Percentiles rank a stretch among this genome's conserved stretches.
Evolutionary conservation across 1,140 invertebrate species (phyloP).

Genomic region (Penaeus vannamei): DNA sequence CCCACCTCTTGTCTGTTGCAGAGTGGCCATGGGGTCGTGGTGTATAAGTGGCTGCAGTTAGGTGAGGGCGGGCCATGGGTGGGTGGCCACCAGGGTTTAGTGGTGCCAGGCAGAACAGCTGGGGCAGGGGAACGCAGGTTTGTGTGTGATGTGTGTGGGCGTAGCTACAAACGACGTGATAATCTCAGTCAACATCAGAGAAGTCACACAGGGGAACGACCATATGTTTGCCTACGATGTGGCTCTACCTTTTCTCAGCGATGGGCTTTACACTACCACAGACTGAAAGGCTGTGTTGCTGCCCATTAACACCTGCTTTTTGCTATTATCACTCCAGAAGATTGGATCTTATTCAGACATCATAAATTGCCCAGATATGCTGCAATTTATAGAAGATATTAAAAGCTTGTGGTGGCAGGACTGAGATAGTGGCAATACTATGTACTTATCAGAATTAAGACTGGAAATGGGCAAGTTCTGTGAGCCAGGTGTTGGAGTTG

Average conservation of each 20-base stretch:
- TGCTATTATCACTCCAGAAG: background rate
- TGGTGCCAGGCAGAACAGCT: slow-evolving; percentile 37
- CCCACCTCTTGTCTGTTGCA: slow-evolving; percentile 60
- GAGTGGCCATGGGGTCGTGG: slow-evolving; percentile 59
- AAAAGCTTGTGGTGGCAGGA: too few relatives aligned
- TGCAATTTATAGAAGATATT: too few relatives aligned
- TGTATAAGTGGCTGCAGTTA: slow-evolving; percentile 60
- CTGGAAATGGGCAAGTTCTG: too few relatives aligned
- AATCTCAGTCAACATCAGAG: slow-evolving; percentile 70
- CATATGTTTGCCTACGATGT: slow-evolving; percentile 65
- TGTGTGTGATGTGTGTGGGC: slow-evolving; percentile 69
- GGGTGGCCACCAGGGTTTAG: slow-evolving; percentile 49
- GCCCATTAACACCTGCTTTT: slow-evolving; percentile 44
- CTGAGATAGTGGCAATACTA: too few relatives aligned
- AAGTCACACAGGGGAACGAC: slow-evolving; percentile 72
- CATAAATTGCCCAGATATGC: too few relatives aligned
- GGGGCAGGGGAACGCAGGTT: slow-evolving; percentile 69
- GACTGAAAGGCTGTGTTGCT: slow-evolving; percentile 69
- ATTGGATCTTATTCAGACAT: background rate
- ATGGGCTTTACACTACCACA: slow-evolving; percentile 60
- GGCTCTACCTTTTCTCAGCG: slow-evolving; percentile 65
- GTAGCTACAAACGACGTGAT: slow-evolving; percentile 70
- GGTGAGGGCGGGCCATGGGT: slow-evolving; percentile 61
- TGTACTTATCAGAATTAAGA: too few relatives aligned
- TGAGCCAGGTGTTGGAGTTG: slow-evolving; percentile 21